A percentile compares a stretch with the other conserved stretches of the same genome.
Evolutionary conservation across 2,113 vertebrate species (phyloP).

Genomic region (Tretioscincus oriximinensis): DNA sequence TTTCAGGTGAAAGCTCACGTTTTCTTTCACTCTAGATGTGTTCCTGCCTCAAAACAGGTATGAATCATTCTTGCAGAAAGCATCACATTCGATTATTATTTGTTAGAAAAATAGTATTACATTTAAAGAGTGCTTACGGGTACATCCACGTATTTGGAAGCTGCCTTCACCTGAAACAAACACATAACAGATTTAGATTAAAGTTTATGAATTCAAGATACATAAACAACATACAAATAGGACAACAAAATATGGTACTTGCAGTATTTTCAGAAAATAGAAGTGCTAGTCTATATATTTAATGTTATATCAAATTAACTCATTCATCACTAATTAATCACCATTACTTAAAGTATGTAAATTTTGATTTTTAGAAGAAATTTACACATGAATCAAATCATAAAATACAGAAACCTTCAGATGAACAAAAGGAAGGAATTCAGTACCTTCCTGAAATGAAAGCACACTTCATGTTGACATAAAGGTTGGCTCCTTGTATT

Average conservation of each 20-base stretch:
- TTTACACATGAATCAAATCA: not conserved
- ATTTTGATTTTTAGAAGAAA: not conserved
- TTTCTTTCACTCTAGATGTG: not conserved
- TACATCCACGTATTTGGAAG: conserved; percentile 99
- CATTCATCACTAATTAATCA: not conserved
- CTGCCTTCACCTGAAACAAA: conserved; percentile 93
- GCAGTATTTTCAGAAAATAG: not conserved
- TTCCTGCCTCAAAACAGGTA: not conserved
- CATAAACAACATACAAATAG: not conserved
- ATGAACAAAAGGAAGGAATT: not conserved
- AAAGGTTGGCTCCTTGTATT: not conserved
- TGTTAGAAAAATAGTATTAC: conserved; percentile 10
- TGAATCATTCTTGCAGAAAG: conserved; percentile 28
- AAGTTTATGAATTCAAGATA: conserved; percentile 6
- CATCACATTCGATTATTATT: not conserved
- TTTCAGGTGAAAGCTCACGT: not conserved
- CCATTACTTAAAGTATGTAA: not conserved
- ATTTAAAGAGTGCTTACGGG: conserved; percentile 88
- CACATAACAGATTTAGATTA: conserved; percentile 54
- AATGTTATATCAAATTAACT: not conserved
- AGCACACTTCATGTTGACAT: not conserved
- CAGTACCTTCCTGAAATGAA: not conserved
- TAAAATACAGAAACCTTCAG: not conserved
- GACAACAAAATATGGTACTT: not conserved
- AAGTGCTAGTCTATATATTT: not conserved